phyloP scores from a whole-genome alignment of 2,113 vertebrate species.

The Saccopteryx bilineata region DNA sequence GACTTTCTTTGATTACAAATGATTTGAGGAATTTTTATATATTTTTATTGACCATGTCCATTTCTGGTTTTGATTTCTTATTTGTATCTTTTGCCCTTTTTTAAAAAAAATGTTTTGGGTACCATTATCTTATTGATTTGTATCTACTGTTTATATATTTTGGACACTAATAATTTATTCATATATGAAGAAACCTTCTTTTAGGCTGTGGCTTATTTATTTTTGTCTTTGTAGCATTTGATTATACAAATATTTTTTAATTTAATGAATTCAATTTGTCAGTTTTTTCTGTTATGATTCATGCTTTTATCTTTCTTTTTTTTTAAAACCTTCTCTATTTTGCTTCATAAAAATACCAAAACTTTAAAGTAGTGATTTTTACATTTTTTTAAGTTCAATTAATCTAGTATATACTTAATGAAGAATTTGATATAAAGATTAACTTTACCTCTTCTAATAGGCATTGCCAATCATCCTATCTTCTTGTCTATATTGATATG shows the following conservation, averaged over 20 bases:
- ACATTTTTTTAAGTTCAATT: background rate
- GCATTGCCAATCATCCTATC: background rate
- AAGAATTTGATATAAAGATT: background rate
- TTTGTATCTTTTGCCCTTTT: background rate
- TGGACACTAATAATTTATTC: background rate
- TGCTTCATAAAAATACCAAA: background rate
- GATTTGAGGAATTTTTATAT: too few species aligned
- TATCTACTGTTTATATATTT: background rate
- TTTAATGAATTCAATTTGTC: background rate
- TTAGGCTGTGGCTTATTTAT: background rate
- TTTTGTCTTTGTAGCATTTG: background rate
- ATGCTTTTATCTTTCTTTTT: background rate
- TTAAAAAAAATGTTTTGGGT: background rate
- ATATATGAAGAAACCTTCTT: background rate
- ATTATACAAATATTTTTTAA: background rate
- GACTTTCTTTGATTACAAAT: background rate
- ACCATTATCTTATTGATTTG: background rate
- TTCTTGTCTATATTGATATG: background rate
- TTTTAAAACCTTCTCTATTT: background rate
- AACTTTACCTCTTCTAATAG: background rate
- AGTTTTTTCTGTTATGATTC: background rate
- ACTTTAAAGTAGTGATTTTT: constrained; percentile 8
- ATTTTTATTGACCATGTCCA: background rate
- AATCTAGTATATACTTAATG: background rate
- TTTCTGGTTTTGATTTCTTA: background rate